Base-by-base conservation (phyloP, 1,140 invertebrate species). In the Philotrypesis tridentata region DNA sequence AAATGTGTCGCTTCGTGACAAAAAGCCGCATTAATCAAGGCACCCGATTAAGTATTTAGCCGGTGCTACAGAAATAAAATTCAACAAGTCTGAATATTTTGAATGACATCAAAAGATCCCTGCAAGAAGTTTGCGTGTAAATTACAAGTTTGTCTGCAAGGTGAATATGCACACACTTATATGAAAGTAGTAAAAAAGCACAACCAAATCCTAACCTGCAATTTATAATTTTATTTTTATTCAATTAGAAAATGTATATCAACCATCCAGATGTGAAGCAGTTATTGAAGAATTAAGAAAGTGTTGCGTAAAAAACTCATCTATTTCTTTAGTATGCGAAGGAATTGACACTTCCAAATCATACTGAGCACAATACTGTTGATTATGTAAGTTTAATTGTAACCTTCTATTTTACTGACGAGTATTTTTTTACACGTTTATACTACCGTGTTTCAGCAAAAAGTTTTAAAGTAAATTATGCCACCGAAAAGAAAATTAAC, bases 121-220 rank as follows among this genome's bases (percentile, higher is more conserved):
- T 96, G 96, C 88, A 96, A 96, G 92, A 89, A 88, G 87, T 93
- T 93, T 85, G 95, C 96, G 68, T 96, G 96, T 89, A 94, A 93
- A 85, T 94, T 96, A 85, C 96, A 96, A 92, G 93, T 92, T 86
- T 97, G 96, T 89, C 93, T 97, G 82, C 92, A 93, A 91, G 94
- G 96, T 96, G 27, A 73, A n/a, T n/a, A n/a, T n/a, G 33, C 8
- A 78, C 27, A 23, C 11, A 2, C 17, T 25, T 65, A 23, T 61
- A 61, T 61, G 21, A 7, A 61, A 23, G 2, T 61, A 1, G 6
- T 2, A 11, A 48, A 68, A n/a, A n/a, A n/a, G n/a, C n/a, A n/a
- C n/a, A n/a, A n/a, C n/a, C n/a, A n/a, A n/a, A n/a, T n/a, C n/a
- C 3, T 79, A 75, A 79, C 61, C 68, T 79, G n/a, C 68, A 82